Base-by-base conservation (phyloP, 2,888 invertebrate species). In the Pristionchus maxplancki region DNA sequence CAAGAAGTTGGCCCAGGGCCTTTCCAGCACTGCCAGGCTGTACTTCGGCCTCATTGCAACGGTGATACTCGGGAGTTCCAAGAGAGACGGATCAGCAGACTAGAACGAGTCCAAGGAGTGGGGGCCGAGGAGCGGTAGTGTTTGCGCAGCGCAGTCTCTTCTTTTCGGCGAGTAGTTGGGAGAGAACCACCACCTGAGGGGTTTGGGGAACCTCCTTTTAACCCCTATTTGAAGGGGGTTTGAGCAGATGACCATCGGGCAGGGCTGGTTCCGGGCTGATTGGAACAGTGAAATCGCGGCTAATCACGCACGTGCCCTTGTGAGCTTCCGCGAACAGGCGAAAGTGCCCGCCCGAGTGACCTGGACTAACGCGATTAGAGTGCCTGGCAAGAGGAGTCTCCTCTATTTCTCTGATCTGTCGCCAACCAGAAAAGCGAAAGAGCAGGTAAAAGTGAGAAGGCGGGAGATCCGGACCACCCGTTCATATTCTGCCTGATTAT, bases 1-100 rank as follows among this genome's bases (percentile, higher is more conserved):
- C 9, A 93, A 88, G 40, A 91, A 44, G 85, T 92, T 92, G 5
- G 93, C 89, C 92, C 92, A 93, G 1, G 91, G 91, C 81, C 88
- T 84, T 74, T 93, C 93, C n/a, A 93, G 83, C 20, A 92, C 92
- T 34, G 93, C 92, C 88, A 67, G 37, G 37, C 74, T 67, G 74
- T 40, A 87, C 34, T 85, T 67, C 11, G 67, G 62, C 34, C 64
- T 44, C 24, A 31, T 17, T n/a, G 40, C 71, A 17, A 74, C 78
- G 78, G 78, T 78, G n/a, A 78, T n/a, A 48, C 44, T 78, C 78
- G 15, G 37, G 37, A 4, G 37, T 64, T 64, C 31, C 64, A 58
- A 24, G 53, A 8, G 34, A 20, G 71, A 40, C 48, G 31, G 67
- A 13, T 31, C 67, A 67, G 67, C 15, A 34, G 34, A 78, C 78